These are phyloP conservation scores for Microplitis manilae DNA, from an alignment of 2,888 invertebrate species.

Conservation along the genomic window DNA sequence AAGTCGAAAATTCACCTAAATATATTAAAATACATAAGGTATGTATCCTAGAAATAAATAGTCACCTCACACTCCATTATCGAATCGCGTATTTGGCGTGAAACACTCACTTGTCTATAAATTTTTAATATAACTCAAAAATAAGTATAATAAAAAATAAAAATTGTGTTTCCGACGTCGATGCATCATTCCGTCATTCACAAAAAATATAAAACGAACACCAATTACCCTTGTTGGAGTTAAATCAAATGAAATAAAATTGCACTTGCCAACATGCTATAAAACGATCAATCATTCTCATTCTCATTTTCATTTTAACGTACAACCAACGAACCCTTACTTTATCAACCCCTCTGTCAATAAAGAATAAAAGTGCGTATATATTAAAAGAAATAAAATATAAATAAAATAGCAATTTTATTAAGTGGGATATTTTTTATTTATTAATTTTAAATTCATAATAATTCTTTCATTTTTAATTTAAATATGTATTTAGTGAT, in stretches of 20 bases:
- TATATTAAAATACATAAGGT: no score
- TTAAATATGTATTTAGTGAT: background rate
- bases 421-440: background rate
- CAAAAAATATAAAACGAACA: constrained; percentile 55
- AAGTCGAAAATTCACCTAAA: no score
- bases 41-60: no score
- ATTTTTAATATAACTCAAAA: background rate
- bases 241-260: constrained; percentile 72
- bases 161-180: background rate
- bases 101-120: background rate
- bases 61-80: background rate
- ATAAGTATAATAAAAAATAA: background rate
- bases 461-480: background rate
- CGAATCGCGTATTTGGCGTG: background rate
- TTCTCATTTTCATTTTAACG: constrained; percentile 56
- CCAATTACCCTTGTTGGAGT: constrained; percentile 66
- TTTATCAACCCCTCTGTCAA: constrained; percentile 1
- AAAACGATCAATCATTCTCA: constrained; percentile 67
- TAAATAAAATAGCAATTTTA: background rate
- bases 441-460: background rate
- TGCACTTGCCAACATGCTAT: constrained; percentile 71
- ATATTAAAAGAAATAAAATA: background rate
- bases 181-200: constrained; percentile 9
- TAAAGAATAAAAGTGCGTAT: background rate
- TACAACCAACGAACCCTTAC: background rate